A percentile compares a stretch with the other conserved stretches of the same genome.
Conservation (phyloP, 2,113 vertebrate genomes). For the Crotophaga sulcirostris region DNA sequence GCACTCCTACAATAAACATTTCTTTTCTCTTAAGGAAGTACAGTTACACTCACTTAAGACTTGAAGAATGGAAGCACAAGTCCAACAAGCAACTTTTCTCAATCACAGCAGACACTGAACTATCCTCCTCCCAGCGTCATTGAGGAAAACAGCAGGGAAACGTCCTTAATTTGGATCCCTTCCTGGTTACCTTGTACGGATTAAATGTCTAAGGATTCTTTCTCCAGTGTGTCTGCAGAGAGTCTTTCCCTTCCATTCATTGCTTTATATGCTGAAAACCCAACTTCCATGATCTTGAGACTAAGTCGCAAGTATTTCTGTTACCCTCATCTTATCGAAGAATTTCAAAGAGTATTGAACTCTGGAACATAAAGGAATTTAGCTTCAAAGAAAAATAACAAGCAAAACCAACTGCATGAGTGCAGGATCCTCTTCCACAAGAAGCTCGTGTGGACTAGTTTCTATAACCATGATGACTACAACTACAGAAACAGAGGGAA, state of each 20-base stretch:
- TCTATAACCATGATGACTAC: background rate
- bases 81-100: background rate
- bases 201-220: background rate
- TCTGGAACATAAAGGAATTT: background rate
- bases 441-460: background rate
- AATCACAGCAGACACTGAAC: background rate
- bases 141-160: background rate
- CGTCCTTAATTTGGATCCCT: background rate
- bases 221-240: background rate
- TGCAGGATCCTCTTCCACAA: background rate
- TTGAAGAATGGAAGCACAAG: background rate
- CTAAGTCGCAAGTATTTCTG: background rate
- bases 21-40: background rate
- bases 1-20: background rate
- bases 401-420: background rate
- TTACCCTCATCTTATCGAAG: background rate
- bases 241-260: background rate
- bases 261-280: background rate
- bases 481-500: background rate
- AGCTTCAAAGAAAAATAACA: background rate
- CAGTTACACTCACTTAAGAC: background rate
- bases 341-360: background rate
- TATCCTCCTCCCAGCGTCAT: background rate
- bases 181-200: background rate
- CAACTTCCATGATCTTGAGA: background rate